Evolutionary conservation across 2,797 vertebrate species (phyloP), one percentile per base, ranked within the genome.

Genomic region (Cynodonichthys magdalenae): DNA sequence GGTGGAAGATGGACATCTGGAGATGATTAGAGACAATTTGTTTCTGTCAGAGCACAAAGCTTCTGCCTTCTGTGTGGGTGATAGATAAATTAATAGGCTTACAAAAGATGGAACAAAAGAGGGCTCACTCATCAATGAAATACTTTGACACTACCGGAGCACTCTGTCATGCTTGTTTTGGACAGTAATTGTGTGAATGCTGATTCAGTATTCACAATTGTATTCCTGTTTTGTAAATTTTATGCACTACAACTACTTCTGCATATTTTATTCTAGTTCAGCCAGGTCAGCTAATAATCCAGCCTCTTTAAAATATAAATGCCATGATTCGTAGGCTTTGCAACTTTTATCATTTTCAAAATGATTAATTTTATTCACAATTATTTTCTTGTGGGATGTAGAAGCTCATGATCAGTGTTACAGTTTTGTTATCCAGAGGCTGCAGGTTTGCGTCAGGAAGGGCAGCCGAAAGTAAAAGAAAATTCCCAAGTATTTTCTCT

Each of bases 21-120:
- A 83, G 86, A 81, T 86, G 88, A 89, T 92, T 92, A 92, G 79
- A 84, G 79, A 59, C 82, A 79, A 87, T 89, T 90, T 87, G 88
- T 90, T 90, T 90, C 88, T 91, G 90, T 89, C 91, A 86, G 78
- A 78, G 71, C 72, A 81, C 83, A 87, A 78, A 86, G 79, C 79
- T 80, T 63, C 73, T 81, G 69, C 64, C 79, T 83, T 74, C 75
- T 72, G 29, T 48, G 18, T 58, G 71, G 19, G 54, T 90, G 87
- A 91, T 86, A 83, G 86, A 91, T 86, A 77, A 86, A 86, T 85
- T 87, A 83, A 81, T 76, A 66, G 78, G 81, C 86, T 79, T 80
- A 72, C 88, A 83, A 49, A 34, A 64, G 77, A 88, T 66, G 36
- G 75, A 80, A 77, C 77, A 60, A 88, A 86, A 87, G 76, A 62